Base-by-base conservation (phyloP, 2,113 vertebrate genomes). In the Sitta europaea region DNA sequence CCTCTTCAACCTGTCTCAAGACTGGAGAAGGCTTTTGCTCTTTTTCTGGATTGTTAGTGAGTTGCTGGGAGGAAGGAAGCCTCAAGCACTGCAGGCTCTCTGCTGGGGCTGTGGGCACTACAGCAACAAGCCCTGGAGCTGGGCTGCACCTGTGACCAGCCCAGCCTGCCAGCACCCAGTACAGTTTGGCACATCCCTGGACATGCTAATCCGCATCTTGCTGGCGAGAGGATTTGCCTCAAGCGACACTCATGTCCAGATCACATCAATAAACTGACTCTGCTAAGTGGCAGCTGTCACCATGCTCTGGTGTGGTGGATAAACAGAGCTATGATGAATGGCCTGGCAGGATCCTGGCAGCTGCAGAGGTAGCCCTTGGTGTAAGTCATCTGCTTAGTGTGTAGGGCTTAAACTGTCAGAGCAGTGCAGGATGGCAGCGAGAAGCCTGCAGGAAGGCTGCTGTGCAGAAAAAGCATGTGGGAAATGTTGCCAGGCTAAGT, bases 381-480 rank as follows among this genome's bases (percentile, higher is more conserved):
- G 6, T 38, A 42, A 85, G 35, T 66, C 61, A 59, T 62, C 78
- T 62, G 3, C 74, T 67, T 35, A 12, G 48, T 5, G 65, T 73
- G 81, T 23, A 9, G 14, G 70, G 61, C 92, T 81, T 71, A 12
- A 70, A 8, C 13, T 43, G 42, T 89, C 83, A 16, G 5, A 14
- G 35, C 78, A 53, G 78, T 5, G 5, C 35, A 23, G 38, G 71
- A 57, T 67, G 74, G 8, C 57, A 23, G 33, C 6, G 5, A 19
- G 75, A 9, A 75, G 8, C 67, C 79, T 28, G 82, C 42, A 5
- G 65, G 63, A 25, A 73, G 7, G 72, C 58, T 14, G 50, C 78
- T 15, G 42, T 4, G 0, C 0, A 1, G 67, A 9, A 59, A 23
- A 7, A 51, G 48, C 1, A 1, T 13, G 51, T 12, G 12, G 12